phyloP scores from a whole-genome alignment of 2,888 invertebrate genomes.

The Drosophila dives region DNA sequence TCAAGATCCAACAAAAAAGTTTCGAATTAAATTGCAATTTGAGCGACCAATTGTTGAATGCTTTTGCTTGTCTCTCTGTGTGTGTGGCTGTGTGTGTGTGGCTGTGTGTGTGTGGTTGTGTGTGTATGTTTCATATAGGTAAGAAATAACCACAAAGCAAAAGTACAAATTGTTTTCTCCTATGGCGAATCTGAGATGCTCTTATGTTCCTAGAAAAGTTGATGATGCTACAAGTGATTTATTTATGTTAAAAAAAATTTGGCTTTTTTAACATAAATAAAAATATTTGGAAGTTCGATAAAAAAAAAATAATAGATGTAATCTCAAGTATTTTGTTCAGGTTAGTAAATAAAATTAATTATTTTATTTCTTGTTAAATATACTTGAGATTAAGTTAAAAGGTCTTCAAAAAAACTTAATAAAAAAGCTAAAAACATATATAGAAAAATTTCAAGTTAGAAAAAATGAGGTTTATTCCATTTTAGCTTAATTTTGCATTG shows the following conservation, averaged over 20 bases:
- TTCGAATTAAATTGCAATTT: slow-evolving; percentile 79
- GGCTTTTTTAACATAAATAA: too few relatives aligned
- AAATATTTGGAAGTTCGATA: too few relatives aligned
- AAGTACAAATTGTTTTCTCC: slow-evolving; percentile 4
- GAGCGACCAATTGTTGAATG: slow-evolving; percentile 40
- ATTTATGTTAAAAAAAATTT: background rate
- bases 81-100: slow-evolving; percentile 11
- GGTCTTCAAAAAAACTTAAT: background rate
- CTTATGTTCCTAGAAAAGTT: background rate
- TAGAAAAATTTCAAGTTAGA: too few relatives aligned
- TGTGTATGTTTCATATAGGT: slow-evolving; percentile 10
- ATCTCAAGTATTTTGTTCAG: too few relatives aligned
- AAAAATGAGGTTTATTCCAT: too few relatives aligned
- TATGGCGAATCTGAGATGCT: slow-evolving; percentile 32
- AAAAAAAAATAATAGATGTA: too few relatives aligned
- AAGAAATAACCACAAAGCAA: slow-evolving; percentile 10
- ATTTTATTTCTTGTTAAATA: too few relatives aligned
- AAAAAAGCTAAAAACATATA: background rate
- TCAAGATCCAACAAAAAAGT: slow-evolving; percentile 50
- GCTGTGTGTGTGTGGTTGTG: background rate
- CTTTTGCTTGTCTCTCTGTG: background rate
- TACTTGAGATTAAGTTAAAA: too few relatives aligned
- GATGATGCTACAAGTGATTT: background rate
- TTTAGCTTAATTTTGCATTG: too few relatives aligned
- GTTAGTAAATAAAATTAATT: too few relatives aligned